Evolutionary conservation across 2,113 vertebrate species (phyloP), one percentile per base, ranked within the genome.

Genomic region (Amphiprion percula): DNA sequence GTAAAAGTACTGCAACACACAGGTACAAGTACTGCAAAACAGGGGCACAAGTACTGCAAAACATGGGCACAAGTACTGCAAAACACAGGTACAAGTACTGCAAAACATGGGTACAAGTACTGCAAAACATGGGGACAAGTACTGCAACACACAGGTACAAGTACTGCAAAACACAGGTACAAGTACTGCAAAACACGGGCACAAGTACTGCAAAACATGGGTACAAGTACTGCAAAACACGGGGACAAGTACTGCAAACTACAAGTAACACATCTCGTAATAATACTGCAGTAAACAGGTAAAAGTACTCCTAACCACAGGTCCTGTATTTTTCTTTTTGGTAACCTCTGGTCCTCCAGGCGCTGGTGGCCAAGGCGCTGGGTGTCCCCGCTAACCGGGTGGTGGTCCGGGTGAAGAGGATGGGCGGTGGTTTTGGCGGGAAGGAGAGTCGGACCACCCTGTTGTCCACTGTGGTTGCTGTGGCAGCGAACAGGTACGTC

Each of bases 341-440:
- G 10, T 53, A 30, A 11, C 10, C 26, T 74, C 9, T 56, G 1
- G 21, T 21, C 21, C 26, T 54, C 19, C 47, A 95, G 94, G 12
- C 94, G 87, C 94, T 95, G 79, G 92, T 96, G 64, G 97, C 98
- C 44, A 95, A 92, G 30, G 96, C 93, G 3, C 37, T 99, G 80
- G 97, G 97, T 2, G 90, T 99, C 10, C 95, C 97, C 7, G 91
- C 90, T 9, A 99, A 96, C 80, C 88, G 95, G 1, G 76, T 99
- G 77, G 83, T 96, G 65, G 96, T 97, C 56, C 93, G 97, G 44
- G 97, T 99, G 68, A 99, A 99, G 92, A 95, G 98, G 90, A 95
- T 99, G 93, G 98, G 98, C 30, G 98, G 98, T 73, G 98, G 97
- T 66, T 99, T 99, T 69, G 98, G 98, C 17, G 98, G 98, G n/a